A percentile compares a stretch with the other conserved stretches of the same genome.
phyloP scores from a whole-genome alignment of 1,140 invertebrate genomes.

The Aethina tumida region DNA sequence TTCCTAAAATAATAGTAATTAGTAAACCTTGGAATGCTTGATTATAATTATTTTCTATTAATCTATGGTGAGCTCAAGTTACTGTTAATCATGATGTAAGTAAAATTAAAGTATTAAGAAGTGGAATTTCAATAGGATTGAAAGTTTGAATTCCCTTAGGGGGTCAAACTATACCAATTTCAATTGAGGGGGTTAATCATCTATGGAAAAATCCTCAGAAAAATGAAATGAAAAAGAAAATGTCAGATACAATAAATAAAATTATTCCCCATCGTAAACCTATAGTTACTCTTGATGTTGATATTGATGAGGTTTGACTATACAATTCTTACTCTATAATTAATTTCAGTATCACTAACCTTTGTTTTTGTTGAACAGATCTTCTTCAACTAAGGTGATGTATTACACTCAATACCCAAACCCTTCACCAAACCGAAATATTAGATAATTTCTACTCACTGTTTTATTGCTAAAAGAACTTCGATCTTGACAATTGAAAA shows the following conservation, averaged over 20 bases:
- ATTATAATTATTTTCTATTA: too few species aligned
- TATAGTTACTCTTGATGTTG: constrained; percentile 34
- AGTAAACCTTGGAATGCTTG: constrained; percentile 35
- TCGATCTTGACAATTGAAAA: too few species aligned
- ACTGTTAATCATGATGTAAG: too few species aligned
- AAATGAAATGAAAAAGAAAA: constrained; percentile 51
- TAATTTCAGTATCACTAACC: constrained; percentile 36
- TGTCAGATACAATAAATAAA: too few species aligned
- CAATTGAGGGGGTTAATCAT: constrained; percentile 44
- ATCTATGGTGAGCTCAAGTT: constrained; percentile 44
- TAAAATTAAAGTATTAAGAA: constrained; percentile 52
- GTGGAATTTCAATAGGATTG: constrained; percentile 49
- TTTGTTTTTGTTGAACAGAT: constrained; percentile 36
- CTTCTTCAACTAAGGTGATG: constrained; percentile 40
- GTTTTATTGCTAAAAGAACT: constrained; percentile 36
- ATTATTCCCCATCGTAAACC: constrained; percentile 47
- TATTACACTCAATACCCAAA: constrained; percentile 35
- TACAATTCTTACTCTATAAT: constrained; percentile 51
- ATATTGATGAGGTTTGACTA: constrained; percentile 44
- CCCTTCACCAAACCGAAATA: too few species aligned
- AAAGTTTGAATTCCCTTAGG: constrained; percentile 44
- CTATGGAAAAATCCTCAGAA: constrained; percentile 56
- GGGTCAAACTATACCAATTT: constrained; percentile 47
- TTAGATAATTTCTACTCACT: too few species aligned
- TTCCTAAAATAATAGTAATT: constrained; percentile 41